Base-by-base conservation (phyloP, 2,888 invertebrate genomes). In the Neria commutata region DNA sequence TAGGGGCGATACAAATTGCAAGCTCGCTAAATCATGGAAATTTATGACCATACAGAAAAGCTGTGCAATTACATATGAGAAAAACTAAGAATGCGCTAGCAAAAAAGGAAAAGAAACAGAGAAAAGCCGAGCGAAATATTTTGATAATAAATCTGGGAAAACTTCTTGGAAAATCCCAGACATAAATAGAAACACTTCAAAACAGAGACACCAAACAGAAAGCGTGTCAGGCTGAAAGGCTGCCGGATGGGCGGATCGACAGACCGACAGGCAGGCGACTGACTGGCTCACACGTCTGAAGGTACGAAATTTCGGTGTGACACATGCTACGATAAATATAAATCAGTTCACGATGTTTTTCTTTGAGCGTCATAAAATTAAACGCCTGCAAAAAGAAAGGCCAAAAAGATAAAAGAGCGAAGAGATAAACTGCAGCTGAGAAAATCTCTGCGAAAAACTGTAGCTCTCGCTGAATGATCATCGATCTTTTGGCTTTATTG, bases 61-160 rank as follows among this genome's bases (percentile, higher is more conserved):
- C n/a, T n/a, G n/a, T n/a, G n/a, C n/a, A n/a, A n/a, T n/a, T n/a
- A n/a, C n/a, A n/a, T n/a, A n/a, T n/a, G n/a, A n/a, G n/a, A n/a
- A n/a, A n/a, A n/a, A n/a, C n/a, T n/a, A n/a, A 47, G 51, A 57
- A 48, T 58, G 61, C 67, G 60, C 65, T 48, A 60, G n/a, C n/a
- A 37, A 37, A n/a, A 37, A 37, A 67, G 67, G 56, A 59, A 67
- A 62, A 60, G 59, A 66, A 58, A 66, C 62, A 66, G 26, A 37
- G 25, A 26, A 47, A 19, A 46, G 29, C 16, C 24, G 24, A 25
- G 34, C 6, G 40, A 37, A 29, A 14, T 21, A 19, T 6, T 14
- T 8, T 19, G 21, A 19, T 11, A 29, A 29, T 29, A 29, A 29
- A 29, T 8, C 29, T 8, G 6, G 29, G 14, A 10, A 50, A 50